phyloP scores from a whole-genome alignment of 2,888 invertebrate species.

The Pherbina coryleti region DNA sequence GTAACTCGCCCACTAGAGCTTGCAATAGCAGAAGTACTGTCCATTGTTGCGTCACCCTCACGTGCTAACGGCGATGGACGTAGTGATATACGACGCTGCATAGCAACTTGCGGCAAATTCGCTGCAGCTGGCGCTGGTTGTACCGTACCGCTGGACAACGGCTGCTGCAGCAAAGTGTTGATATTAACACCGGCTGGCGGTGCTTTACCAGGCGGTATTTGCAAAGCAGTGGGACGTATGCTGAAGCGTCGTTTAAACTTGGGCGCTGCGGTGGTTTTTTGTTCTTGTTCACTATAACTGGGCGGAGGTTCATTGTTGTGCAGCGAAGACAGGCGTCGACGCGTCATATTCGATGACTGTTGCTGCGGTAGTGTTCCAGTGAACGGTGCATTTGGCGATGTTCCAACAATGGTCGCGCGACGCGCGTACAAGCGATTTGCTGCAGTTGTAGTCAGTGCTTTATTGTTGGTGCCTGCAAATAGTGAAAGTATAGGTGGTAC shows the following conservation, averaged over 20 bases:
- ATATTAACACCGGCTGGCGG: conserved; percentile 60
- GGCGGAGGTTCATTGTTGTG: conserved; percentile 65
- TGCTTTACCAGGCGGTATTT: conserved; percentile 67
- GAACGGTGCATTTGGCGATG: conserved; percentile 49
- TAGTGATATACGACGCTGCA: conserved; percentile 66
- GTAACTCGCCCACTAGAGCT: not conserved
- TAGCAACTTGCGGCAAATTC: conserved; percentile 56
- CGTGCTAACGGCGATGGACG: conserved; percentile 67
- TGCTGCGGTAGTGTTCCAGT: conserved; percentile 15
- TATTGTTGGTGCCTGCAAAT: conserved; percentile 66
- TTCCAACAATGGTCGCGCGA: conserved; percentile 65
- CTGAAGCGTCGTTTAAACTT: conserved; percentile 68
- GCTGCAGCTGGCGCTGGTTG: conserved; percentile 43
- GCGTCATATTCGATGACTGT: conserved; percentile 41
- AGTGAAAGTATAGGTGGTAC: conserved; percentile 70
- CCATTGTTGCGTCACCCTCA: conserved; percentile 50
- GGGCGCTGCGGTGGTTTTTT: conserved; percentile 35
- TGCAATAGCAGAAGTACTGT: conserved; percentile 16
- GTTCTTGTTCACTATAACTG: conserved; percentile 61
- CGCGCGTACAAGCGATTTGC: conserved; percentile 64
- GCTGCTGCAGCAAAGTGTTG: conserved; percentile 30
- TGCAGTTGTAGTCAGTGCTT: conserved; percentile 55
- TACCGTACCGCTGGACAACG: conserved; percentile 7
- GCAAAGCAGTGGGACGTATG: conserved; percentile 65
- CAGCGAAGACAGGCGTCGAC: conserved; percentile 55